Conservation (phyloP, 2,797 vertebrate genomes). For the Argentina silus region DNA sequence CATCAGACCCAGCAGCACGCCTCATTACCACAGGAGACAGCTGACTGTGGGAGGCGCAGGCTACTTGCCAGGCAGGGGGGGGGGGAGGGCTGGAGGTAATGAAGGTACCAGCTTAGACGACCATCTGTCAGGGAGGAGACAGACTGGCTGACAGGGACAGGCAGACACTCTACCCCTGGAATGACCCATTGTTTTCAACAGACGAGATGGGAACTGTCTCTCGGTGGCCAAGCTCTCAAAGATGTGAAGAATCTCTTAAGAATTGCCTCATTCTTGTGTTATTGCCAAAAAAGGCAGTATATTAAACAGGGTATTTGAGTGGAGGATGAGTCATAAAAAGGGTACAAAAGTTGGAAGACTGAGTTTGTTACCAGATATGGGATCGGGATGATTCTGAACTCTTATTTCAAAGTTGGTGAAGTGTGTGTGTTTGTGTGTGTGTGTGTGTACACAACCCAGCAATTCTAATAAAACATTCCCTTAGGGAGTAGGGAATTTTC, state of each 20-base stretch:
- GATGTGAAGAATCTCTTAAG: constrained; percentile 6
- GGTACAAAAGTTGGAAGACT: background rate
- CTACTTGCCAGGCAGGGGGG: background rate
- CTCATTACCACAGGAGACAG: constrained; percentile 2
- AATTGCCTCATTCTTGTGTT: background rate
- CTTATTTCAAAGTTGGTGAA: constrained; percentile 8
- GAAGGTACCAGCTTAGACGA: background rate
- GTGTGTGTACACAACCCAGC: background rate
- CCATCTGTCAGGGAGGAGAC: constrained; percentile 3
- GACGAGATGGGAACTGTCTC: background rate
- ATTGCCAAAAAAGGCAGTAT: background rate
- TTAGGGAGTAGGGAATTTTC: background rate
- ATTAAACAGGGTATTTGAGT: constrained; percentile 17
- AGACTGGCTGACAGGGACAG: background rate
- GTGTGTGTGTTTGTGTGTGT: background rate
- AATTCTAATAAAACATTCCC: constrained; percentile 6
- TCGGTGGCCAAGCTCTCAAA: constrained; percentile 3
- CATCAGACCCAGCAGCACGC: background rate
- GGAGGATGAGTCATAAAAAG: background rate
- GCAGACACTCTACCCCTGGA: background rate
- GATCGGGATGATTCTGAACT: background rate
- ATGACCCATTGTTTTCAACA: background rate
- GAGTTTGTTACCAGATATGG: background rate
- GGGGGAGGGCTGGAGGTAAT: background rate
- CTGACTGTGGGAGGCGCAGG: constrained; percentile 15